Evolutionary conservation across 2,113 vertebrate species (phyloP), one percentile per base, ranked within the genome.

Genomic region (Ornithorhynchus anatinus): DNA sequence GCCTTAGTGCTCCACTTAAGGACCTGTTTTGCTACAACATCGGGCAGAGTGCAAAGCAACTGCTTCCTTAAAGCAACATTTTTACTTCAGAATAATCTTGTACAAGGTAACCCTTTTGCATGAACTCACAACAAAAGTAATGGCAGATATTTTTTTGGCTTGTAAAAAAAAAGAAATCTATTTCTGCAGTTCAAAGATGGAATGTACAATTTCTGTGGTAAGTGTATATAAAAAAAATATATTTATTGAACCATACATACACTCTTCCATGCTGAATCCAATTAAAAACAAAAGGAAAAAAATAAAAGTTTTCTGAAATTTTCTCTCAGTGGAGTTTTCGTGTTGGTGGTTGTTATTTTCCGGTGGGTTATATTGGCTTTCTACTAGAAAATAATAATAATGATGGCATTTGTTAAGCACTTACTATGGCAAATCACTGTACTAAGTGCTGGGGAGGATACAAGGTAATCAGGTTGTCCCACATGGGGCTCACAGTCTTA

Each of bases 121-220:
- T 97, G 96, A 93, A 89, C 89, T 88, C 81, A 94, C 76, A 86
- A 80, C 80, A 91, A 92, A 91, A 92, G 91, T 87, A 91, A 94
- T 85, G 92, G 94, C 94, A 96, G 91, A 95, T 98, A 94, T 95
- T 97, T 91, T 96, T 95, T 95, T 95, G 94, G 96, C 96, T 97
- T 96, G 92, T 97, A 94, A 94, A 96, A 94, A 92, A 93, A 84
- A 92, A 94, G 91, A 94, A 92, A 91, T 84, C 75, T 91, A 91
- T 89, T 89, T 89, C 89, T 91, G 89, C 86, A 86, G 79, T 92
- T 89, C 91, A 83, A 87, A 91, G 83, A 95, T 89, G 95, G 96
- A 97, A 99, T 98, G 96, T 98, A 97, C 94, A 92, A 91, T 97
- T 97, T 95, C 95, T 96, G 95, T 96, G 97, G 93, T 95, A 90